These are phyloP conservation scores for Globodera ellingtonae DNA, from an alignment of 1,140 invertebrate genomes.

Conservation along the genomic window DNA sequence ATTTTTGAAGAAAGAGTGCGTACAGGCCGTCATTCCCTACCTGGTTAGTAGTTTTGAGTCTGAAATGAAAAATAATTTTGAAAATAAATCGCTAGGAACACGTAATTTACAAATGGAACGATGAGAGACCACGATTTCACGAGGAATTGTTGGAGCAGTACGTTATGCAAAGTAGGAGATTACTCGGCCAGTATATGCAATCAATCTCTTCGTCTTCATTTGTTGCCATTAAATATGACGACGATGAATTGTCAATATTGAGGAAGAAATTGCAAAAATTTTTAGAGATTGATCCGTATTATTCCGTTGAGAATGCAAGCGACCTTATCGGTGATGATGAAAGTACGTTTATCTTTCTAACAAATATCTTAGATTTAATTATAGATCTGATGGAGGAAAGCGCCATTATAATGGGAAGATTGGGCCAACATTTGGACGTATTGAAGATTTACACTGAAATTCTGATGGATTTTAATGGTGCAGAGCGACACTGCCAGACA, in stretches of 20 bases:
- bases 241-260: constrained; percentile 22
- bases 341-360: background rate
- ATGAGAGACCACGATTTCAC: constrained; percentile 82
- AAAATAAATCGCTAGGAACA: constrained; percentile 74
- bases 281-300: constrained; percentile 18
- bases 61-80: background rate
- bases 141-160: constrained; percentile 77
- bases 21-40: constrained; percentile 83
- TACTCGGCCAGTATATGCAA: constrained; percentile 59
- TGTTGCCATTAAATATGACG: constrained; percentile 9
- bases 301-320: constrained; percentile 8
- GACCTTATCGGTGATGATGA: constrained; percentile 21
- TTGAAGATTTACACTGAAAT: constrained; percentile 85
- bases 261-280: constrained; percentile 18
- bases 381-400: constrained; percentile 81
- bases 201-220: constrained; percentile 4
- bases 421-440: constrained; percentile 85
- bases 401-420: constrained; percentile 83
- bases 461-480: constrained; percentile 78
- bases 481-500: constrained; percentile 68
- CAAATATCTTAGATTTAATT: constrained; percentile 6
- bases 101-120: constrained; percentile 84
- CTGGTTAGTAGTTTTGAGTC: constrained; percentile 69
- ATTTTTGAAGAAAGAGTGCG: constrained; percentile 80
- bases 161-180: constrained; percentile 61